Percentiles rank a stretch among this genome's conserved stretches.
Evolutionary conservation across 2,888 invertebrate genomes (phyloP).

Genomic region (Agriopis aurantiaria): DNA sequence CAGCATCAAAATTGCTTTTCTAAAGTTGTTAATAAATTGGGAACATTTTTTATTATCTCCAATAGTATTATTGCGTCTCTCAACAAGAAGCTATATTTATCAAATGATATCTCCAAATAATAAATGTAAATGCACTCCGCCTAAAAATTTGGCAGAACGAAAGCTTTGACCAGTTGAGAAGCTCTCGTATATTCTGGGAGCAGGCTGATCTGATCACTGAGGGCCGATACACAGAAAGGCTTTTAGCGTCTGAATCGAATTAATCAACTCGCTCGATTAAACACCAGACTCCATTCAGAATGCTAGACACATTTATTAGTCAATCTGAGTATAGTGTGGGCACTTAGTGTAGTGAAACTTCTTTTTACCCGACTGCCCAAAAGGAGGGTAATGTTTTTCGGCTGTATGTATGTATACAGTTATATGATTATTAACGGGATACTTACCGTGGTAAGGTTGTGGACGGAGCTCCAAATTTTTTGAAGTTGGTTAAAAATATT

Average conservation of each 20-base stretch:
- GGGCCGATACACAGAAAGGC: conserved; percentile 38
- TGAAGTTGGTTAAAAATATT: too few relatives aligned
- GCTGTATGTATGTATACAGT: neutral
- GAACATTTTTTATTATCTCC: conserved; percentile 2
- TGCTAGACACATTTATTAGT: neutral
- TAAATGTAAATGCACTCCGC: conserved; percentile 1
- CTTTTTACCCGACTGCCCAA: neutral
- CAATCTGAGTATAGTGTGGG: too few relatives aligned
- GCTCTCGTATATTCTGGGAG: conserved; percentile 10
- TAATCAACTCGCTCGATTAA: conserved; percentile 19
- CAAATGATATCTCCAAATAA: neutral
- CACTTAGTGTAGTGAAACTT: too few relatives aligned
- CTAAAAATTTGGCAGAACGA: neutral
- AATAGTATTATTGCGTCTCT: neutral
- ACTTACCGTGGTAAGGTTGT: too few relatives aligned
- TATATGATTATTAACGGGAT: too few relatives aligned
- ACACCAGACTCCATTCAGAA: neutral
- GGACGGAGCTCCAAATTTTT: too few relatives aligned
- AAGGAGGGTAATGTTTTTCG: neutral
- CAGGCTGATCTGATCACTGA: conserved; percentile 12
- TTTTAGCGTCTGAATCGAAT: conserved; percentile 37
- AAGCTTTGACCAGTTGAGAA: conserved; percentile 1
- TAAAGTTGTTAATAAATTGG: conserved; percentile 4
- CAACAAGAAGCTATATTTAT: neutral
- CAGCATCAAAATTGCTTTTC: conserved; percentile 1